Conservation (phyloP, 1,140 invertebrate species). For the Calephelis virginiensis region DNA sequence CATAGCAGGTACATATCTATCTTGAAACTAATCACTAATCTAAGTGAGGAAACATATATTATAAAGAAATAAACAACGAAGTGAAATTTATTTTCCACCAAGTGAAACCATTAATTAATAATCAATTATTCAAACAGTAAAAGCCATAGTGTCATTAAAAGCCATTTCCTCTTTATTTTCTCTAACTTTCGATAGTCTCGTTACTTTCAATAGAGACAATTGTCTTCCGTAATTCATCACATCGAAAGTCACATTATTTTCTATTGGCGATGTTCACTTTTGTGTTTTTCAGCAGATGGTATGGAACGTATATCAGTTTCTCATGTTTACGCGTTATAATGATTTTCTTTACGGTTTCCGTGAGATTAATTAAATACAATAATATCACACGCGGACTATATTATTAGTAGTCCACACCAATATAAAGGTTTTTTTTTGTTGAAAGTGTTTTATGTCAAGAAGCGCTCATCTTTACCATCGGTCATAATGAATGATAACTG, state of each 20-base stretch:
- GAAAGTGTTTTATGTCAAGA: no score
- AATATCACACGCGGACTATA: no score
- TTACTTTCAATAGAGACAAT: conserved; percentile 3
- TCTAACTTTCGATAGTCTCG: conserved; percentile 3
- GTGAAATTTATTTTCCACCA: not conserved
- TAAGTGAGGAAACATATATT: no score
- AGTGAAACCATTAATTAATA: not conserved
- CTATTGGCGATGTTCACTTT: not conserved
- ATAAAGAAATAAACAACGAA: not conserved
- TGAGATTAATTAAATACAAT: no score
- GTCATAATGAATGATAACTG: no score
- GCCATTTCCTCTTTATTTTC: conserved; percentile 1
- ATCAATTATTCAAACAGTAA: conserved; percentile 12
- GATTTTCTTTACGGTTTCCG: not conserved
- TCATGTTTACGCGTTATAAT: not conserved
- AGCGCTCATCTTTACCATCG: no score
- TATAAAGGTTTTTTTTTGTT: no score
- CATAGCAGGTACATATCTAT: no score
- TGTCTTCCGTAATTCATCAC: conserved; percentile 3
- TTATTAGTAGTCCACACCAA: no score
- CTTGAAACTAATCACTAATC: no score
- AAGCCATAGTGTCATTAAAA: conserved; percentile 6
- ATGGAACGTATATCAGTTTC: not conserved
- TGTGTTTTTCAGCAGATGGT: not conserved
- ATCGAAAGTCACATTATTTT: conserved; percentile 4